Base-by-base conservation (phyloP, 92 coral and sea anemone genomes). In the Heliopora coerulea region DNA sequence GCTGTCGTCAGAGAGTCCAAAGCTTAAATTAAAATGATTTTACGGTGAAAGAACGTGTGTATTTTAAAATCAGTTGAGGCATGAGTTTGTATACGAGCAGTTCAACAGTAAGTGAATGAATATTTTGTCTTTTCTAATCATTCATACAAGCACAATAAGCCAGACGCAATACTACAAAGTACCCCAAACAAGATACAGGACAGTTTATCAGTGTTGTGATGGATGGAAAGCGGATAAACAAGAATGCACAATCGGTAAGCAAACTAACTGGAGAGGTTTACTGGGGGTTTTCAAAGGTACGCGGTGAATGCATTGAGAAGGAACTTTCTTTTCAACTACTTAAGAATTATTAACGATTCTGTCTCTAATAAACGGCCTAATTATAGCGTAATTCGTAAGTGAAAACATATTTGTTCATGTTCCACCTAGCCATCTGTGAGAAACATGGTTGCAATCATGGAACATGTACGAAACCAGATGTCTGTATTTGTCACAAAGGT, bases 401-500 rank as follows among this genome's bases (percentile, higher is more conserved):
- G n/a, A n/a, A 20, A 26, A 49, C 28, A 31, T 33, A 24, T 17
- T 0, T 74, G 29, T 6, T 67, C 6, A 67, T 42, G 18, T 41
- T 18, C n/a, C 18, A n/a, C 3, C 20, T 58, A 92, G 97, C 97
- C 17, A 87, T 92, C 59, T 92, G 97, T 65, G 68, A 66, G 39
- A 68, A 73, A 67, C 68, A 68, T 33, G 60, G 80, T 14, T 92
- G 97, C 78, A 33, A 5, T 0, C 33, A 67, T 9, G 97, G 97
- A 14, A 65, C 29, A 10, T 92, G 96, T 24, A 65, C 64, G 54
- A 79, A 76, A 54, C 97, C 97, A 37, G 83, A 85, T 56, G 69
- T 58, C 7, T 92, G 97, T 56, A 73, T 82, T 29, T 92, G 97
- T 39, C 3, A 85, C 68, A 63, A 89, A 30, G 97, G 97, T 0